Evolutionary conservation across 2,797 vertebrate species (phyloP).

Genomic region (Buceros bicornis): DNA sequence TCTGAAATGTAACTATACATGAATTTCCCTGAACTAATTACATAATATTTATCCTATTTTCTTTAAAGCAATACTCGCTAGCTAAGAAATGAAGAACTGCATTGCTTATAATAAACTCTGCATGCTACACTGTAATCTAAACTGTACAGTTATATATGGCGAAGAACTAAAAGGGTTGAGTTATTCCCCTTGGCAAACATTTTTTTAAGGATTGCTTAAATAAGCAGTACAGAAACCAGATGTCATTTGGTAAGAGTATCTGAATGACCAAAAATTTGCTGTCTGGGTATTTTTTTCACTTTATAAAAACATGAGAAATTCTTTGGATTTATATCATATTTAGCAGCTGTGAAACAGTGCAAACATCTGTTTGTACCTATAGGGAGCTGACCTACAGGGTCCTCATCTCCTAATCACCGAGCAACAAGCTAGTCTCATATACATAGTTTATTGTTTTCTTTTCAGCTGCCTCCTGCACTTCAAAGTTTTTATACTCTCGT

Average conservation of each 20-base stretch:
- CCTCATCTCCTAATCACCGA: constrained; percentile 82
- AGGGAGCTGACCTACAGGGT: constrained; percentile 80
- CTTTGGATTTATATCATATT: constrained; percentile 91
- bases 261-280: constrained; percentile 88
- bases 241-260: constrained; percentile 88
- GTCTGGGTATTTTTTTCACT: constrained; percentile 84
- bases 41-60: constrained; percentile 82
- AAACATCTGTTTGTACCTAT: constrained; percentile 89
- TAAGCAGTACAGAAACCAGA: constrained; percentile 88
- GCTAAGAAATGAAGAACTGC: constrained; percentile 75
- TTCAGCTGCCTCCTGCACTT: constrained; percentile 77
- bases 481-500: constrained; percentile 80
- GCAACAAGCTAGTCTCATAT: constrained; percentile 79
- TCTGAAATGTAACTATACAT: constrained; percentile 77
- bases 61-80: constrained; percentile 79
- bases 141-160: constrained; percentile 82
- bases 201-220: constrained; percentile 87
- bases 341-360: constrained; percentile 86
- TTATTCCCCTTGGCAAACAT: constrained; percentile 87
- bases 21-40: constrained; percentile 82
- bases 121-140: constrained; percentile 82
- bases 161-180: constrained; percentile 82
- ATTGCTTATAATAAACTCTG: constrained; percentile 82
- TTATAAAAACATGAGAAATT: constrained; percentile 88
- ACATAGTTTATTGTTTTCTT: constrained; percentile 81